Evolutionary conservation across 1,140 invertebrate genomes (phyloP).

Genomic region (Zeugodacus cucurbitae): DNA sequence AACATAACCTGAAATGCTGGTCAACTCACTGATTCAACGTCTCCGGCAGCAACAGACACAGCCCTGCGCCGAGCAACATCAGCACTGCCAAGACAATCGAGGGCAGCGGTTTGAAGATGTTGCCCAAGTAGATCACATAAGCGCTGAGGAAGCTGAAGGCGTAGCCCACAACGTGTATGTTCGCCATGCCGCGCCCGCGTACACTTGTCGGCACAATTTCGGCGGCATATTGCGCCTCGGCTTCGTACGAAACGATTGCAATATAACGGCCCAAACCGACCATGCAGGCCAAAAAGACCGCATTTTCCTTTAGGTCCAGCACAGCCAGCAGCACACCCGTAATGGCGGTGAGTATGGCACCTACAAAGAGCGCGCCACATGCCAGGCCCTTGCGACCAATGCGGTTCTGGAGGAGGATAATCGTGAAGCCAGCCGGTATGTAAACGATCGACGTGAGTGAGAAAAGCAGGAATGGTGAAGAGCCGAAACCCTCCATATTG

Average conservation of each 20-base stretch:
- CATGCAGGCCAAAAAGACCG: conserved; percentile 54
- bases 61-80: conserved; percentile 68
- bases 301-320: conserved; percentile 48
- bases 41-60: conserved; percentile 72
- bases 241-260: conserved; percentile 74
- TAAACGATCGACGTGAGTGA: conserved; percentile 68
- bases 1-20: neutral
- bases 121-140: conserved; percentile 64
- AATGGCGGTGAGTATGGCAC: conserved; percentile 67
- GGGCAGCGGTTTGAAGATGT: conserved; percentile 68
- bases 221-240: conserved; percentile 73
- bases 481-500: conserved; percentile 71
- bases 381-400: conserved; percentile 71
- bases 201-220: conserved; percentile 76
- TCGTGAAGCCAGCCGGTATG: conserved; percentile 69
- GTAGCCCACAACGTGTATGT: conserved; percentile 71
- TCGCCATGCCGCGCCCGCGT: conserved; percentile 70
- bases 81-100: conserved; percentile 69
- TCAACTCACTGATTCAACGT: conserved; percentile 68
- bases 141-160: conserved; percentile 64
- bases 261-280: conserved; percentile 71
- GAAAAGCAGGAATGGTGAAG: conserved; percentile 70
- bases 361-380: conserved; percentile 68
- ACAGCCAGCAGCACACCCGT: conserved; percentile 60
- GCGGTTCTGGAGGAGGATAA: conserved; percentile 69